phyloP scores from a whole-genome alignment of 2,888 invertebrate species.

The Catocala fraxini region DNA sequence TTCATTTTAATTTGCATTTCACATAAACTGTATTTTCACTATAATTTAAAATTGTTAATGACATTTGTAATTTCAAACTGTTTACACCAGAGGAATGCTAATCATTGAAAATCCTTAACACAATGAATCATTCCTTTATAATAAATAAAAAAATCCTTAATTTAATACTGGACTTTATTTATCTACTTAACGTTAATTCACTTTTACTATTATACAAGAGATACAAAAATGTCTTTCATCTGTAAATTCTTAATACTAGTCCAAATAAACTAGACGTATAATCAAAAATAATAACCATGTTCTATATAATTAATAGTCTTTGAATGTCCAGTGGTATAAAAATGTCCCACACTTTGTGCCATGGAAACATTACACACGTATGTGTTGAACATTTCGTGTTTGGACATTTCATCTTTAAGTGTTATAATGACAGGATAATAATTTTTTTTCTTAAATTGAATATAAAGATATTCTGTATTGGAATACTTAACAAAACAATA shows the following conservation, averaged over 20 bases:
- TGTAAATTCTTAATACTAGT: conserved; percentile 49
- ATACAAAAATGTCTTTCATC: conserved; percentile 68
- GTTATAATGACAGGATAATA: too few relatives aligned
- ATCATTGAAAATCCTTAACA: conserved; percentile 34
- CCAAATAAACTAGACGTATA: conserved; percentile 31
- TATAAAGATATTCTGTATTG: conserved; percentile 1
- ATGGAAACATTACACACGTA: too few relatives aligned
- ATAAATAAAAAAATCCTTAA: conserved; percentile 48
- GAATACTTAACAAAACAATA: neutral
- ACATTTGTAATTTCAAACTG: conserved; percentile 35
- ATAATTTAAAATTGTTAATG: conserved; percentile 27
- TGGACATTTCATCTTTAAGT: too few relatives aligned
- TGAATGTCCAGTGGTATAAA: neutral
- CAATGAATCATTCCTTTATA: conserved; percentile 42
- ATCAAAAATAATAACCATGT: conserved; percentile 1
- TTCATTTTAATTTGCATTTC: conserved; percentile 25
- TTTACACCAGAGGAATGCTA: conserved; percentile 49
- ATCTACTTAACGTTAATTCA: conserved; percentile 57
- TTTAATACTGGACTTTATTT: conserved; percentile 65
- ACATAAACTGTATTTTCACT: conserved; percentile 23
- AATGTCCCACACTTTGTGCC: too few relatives aligned
- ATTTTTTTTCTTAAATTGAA: neutral
- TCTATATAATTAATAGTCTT: neutral
- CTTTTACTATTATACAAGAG: conserved; percentile 48
- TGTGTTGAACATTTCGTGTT: too few relatives aligned